Evolutionary conservation across 2,797 vertebrate species (phyloP).

Genomic region (Platyrinchus mystaceus): DNA sequence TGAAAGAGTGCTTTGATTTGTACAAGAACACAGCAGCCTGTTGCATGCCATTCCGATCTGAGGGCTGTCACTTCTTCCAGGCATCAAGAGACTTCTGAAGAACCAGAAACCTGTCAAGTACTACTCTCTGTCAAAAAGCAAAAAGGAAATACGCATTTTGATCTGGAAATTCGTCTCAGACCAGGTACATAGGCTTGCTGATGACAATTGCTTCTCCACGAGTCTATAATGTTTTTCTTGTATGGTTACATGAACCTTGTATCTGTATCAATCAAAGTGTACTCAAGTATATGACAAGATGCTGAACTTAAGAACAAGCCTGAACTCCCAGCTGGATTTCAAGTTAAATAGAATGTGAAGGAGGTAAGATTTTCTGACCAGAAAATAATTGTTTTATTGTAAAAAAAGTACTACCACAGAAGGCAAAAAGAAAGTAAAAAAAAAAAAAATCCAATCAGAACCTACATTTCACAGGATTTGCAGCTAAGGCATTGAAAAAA

Average conservation of each 20-base stretch:
- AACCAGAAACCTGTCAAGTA: conserved; percentile 54
- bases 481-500: neutral
- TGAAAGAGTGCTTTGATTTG: conserved; percentile 62
- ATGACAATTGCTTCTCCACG: conserved; percentile 53
- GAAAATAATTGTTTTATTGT: neutral
- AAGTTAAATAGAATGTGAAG: conserved; percentile 19
- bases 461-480: neutral
- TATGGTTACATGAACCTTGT: conserved; percentile 31
- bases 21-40: conserved; percentile 44
- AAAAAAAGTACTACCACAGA: neutral
- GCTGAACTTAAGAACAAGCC: conserved; percentile 17
- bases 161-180: conserved; percentile 65
- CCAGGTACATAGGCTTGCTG: conserved; percentile 32
- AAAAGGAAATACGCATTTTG: conserved; percentile 59
- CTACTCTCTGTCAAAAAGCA: conserved; percentile 40
- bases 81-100: conserved; percentile 63
- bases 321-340: conserved; percentile 41
- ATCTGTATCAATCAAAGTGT: conserved; percentile 61
- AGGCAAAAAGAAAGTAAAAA: neutral
- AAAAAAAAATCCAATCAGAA: neutral
- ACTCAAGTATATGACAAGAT: conserved; percentile 30
- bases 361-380: conserved; percentile 5
- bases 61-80: conserved; percentile 64
- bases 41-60: conserved; percentile 52
- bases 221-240: conserved; percentile 42